Evolutionary conservation across 2,797 vertebrate species (phyloP), one percentile per base, ranked within the genome.

Genomic region (Australoheros facetus): DNA sequence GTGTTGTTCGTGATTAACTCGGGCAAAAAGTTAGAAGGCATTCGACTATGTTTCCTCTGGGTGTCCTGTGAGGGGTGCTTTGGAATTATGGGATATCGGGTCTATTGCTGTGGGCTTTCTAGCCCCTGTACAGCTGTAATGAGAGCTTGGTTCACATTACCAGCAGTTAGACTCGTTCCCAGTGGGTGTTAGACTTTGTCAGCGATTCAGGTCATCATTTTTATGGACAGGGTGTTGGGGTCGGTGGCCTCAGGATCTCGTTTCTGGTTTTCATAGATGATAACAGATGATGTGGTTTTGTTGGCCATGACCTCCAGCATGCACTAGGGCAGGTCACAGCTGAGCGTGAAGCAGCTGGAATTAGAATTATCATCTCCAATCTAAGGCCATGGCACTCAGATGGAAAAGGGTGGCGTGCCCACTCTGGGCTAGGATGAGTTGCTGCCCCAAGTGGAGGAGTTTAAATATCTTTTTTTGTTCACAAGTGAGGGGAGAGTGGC

Each of bases 1-100:
- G 26, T 77, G 58, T 77, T 76, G 78, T 78, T 34, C 54, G 23
- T 55, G 76, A 78, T 77, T 23, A 80, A 71, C 57, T 85, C 28
- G 64, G 66, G 53, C 21, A 77, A 19, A 74, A 77, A 23, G 10
- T 53, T 78, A 2, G 39, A 48, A 66, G 23, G 39, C 9, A 1
- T 66, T 66, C 23, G 23, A 28, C 13, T 16, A 5, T 16, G 42
- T 16, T 14, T 16, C 42, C 5, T 9, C 7, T 1, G 3, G 48
- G 17, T 53, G 17, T 53, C 17, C 48, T 66, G 62, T 66, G 9
- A 28, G 0, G 0, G 23, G 62, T 66, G 39, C 26, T 45, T 45
- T 12, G 39, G 39, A 37, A 19, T 45, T 66, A 66, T 17, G 60
- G 14, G 39, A 45, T 45, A 64, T 64, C 0, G 21, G 21, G 21